Base-by-base conservation (phyloP, 2,888 invertebrate species). In the Microctonus brassicae region DNA sequence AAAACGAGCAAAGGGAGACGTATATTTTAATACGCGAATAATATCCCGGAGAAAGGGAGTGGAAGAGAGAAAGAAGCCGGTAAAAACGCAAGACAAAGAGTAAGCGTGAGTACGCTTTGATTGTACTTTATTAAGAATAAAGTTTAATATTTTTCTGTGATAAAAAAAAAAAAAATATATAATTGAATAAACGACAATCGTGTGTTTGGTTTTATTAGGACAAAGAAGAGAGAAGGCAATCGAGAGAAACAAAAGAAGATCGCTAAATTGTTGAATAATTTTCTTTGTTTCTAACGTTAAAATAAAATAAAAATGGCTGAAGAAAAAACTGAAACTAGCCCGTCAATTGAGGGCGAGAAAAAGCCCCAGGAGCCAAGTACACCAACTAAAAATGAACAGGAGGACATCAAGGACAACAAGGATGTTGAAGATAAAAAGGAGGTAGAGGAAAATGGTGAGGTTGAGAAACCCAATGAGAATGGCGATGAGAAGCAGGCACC, bases 291-390 rank as follows among this genome's bases (percentile, higher is more conserved):
- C 7, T 47, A n/a, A 47, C 47, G 47, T n/a, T n/a, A n/a, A n/a
- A n/a, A n/a, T n/a, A 64, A 60, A 70, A 24, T n/a, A 76, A 79
- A 74, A 72, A 88, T 87, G 87, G 87, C 87, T 75, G 87, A 87
- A 77, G 87, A 87, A 69, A 86, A 83, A 82, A 86, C 80, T 80
- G 84, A 84, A 78, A 86, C 83, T 64, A 86, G 83, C 77, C 85
- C 85, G 75, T 82, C 79, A 82, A 90, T 89, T 73, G 90, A 89
- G 84, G 89, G 90, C 78, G 91, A 90, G 87, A 90, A 90, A 87
- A 90, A 90, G 81, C 89, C 90, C 52, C 82, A 86, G 74, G 90
- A 91, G 78, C 80, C 83, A 69, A 81, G 63, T 17, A 75, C 84
- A 26, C 82, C 84, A 70, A 78, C 83, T 47, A 78, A 78, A 70